A percentile compares a stretch with the other conserved stretches of the same genome.
These are phyloP conservation scores for Lymantria dispar DNA, from an alignment of 2,888 invertebrate species.

Conservation along the genomic window DNA sequence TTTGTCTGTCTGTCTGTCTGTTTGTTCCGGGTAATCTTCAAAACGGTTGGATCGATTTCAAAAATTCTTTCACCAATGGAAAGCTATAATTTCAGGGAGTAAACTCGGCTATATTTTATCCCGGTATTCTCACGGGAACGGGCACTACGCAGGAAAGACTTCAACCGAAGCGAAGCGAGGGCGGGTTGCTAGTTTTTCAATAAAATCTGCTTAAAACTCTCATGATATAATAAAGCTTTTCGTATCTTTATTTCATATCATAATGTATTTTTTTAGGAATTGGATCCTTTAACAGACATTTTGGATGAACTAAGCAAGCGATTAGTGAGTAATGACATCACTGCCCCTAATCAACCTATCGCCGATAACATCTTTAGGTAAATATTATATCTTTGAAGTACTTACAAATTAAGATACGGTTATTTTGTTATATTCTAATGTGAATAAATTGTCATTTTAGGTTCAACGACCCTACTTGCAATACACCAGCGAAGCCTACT, in stretches of 20 bases:
- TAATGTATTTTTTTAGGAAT: conserved; percentile 57
- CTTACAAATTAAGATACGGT: background rate
- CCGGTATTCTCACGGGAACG: no score
- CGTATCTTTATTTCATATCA: background rate
- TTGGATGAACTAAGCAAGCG: conserved; percentile 86
- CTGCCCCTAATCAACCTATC: conserved; percentile 56
- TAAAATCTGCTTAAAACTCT: no score
- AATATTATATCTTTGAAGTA: background rate
- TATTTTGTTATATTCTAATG: no score
- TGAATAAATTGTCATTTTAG: conserved; percentile 42
- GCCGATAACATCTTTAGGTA: conserved; percentile 85
- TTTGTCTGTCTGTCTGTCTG: no score
- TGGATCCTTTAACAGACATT: conserved; percentile 86
- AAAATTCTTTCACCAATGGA: no score
- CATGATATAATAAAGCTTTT: background rate
- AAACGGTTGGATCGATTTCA: no score
- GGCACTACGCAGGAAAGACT: no score
- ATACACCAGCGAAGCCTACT: conserved; percentile 57
- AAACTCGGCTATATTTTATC: no score
- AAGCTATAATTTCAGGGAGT: no score
- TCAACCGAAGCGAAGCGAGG: no score
- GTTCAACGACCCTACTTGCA: conserved; percentile 85
- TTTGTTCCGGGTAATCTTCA: no score
- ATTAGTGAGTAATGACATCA: conserved; percentile 73
- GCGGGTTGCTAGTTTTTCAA: no score